Conservation (phyloP, 2,113 vertebrate species). For the Thunnus thynnus region DNA sequence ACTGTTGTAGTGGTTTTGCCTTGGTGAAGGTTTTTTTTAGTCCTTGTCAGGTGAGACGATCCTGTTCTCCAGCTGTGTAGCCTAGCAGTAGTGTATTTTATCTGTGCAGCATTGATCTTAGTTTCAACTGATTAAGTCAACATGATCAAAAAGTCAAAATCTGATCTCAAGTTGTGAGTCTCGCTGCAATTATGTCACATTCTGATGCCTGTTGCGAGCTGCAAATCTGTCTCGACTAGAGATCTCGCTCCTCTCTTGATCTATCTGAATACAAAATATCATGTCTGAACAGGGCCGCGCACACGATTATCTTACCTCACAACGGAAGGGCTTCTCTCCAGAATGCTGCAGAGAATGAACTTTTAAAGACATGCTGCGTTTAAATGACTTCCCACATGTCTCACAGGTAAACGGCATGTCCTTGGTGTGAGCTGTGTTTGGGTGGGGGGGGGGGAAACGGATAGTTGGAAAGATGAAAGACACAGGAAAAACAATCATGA, state of each 20-base stretch:
- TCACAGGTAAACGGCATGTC: conserved; percentile 99
- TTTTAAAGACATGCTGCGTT: conserved; percentile 99
- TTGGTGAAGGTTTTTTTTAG: too few species aligned
- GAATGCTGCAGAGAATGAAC: conserved; percentile 98
- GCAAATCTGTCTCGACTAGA: not conserved
- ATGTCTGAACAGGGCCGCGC: not conserved
- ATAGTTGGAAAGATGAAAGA: not conserved
- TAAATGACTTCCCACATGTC: conserved; percentile 98
- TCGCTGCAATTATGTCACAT: not conserved
- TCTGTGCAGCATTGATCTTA: not conserved
- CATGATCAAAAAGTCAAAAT: too few species aligned
- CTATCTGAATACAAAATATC: not conserved
- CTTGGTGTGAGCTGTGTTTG: conserved; percentile 95
- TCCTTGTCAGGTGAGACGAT: too few species aligned
- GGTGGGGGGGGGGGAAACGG: not conserved
- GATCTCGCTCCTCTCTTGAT: not conserved
- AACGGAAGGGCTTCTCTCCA: conserved; percentile 97
- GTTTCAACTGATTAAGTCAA: too few species aligned
- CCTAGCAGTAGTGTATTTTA: too few species aligned
- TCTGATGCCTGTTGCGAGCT: too few species aligned
- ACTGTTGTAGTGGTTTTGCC: not conserved
- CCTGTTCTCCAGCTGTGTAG: too few species aligned
- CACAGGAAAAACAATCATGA: not conserved
- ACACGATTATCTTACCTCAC: conserved; percentile 88
- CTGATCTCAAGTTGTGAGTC: not conserved